These are phyloP conservation scores for Chaetogeoica ovagalla DNA, from an alignment of 2,888 invertebrate species.

Conservation along the genomic window DNA sequence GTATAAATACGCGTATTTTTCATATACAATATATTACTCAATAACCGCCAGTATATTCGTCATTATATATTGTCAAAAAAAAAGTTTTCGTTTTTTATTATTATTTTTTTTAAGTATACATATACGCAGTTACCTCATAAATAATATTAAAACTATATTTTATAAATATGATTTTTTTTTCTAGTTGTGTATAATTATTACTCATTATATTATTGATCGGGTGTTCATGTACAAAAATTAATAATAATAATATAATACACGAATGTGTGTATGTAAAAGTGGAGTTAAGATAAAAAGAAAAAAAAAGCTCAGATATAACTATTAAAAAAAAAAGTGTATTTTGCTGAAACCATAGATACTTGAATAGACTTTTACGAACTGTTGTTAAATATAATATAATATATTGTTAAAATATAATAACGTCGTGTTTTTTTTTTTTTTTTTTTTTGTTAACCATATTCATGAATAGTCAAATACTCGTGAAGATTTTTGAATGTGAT, in stretches of 20 bases:
- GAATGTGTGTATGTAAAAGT: no score
- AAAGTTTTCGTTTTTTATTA: not conserved
- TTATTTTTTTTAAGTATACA: not conserved
- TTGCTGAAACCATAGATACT: constrained; percentile 26
- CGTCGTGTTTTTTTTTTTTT: not conserved
- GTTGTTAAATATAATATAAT: constrained; percentile 35
- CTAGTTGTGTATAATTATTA: constrained; percentile 8
- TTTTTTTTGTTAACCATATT: constrained; percentile 42
- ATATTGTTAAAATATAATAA: constrained; percentile 22
- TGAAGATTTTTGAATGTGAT: constrained; percentile 38
- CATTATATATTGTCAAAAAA: not conserved
- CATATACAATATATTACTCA: no score
- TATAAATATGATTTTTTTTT: constrained; percentile 18
- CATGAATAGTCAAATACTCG: constrained; percentile 16
- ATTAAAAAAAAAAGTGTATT: no score
- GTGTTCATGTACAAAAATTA: no score
- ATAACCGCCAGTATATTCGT: not conserved
- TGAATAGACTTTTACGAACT: constrained; percentile 48
- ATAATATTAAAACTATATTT: constrained; percentile 31
- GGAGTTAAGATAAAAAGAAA: no score
- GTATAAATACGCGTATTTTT: no score
- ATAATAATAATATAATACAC: no score
- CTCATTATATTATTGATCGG: no score
- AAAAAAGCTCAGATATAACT: no score
- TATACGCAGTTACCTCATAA: constrained; percentile 31